These are phyloP conservation scores for Plectropomus leopardus DNA, from an alignment of 2,113 vertebrate genomes.

Conservation along the genomic window DNA sequence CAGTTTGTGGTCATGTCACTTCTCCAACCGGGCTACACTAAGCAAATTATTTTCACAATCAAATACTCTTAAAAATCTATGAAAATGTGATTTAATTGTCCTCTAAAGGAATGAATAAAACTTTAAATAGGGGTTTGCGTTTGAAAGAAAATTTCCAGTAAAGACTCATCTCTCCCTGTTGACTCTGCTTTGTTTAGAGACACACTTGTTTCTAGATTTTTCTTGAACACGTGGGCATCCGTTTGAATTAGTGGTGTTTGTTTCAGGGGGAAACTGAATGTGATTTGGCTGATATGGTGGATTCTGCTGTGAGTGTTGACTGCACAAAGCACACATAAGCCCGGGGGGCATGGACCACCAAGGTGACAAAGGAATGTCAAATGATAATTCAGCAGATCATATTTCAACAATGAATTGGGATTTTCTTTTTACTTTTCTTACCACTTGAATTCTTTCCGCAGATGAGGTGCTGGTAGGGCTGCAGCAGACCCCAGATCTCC, in stretches of 20 bases:
- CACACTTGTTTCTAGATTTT: conserved; percentile 21
- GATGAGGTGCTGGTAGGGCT: conserved; percentile 87
- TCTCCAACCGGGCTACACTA: neutral
- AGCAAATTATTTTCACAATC: neutral
- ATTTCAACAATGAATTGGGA: neutral
- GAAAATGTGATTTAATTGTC: neutral
- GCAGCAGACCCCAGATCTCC: conserved; percentile 87
- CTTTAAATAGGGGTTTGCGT: neutral
- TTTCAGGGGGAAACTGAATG: neutral
- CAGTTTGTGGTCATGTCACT: conserved; percentile 10
- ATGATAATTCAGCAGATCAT: neutral
- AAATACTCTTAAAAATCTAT: neutral
- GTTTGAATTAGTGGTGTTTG: neutral
- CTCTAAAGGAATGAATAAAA: neutral
- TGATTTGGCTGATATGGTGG: neutral
- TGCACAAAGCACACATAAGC: neutral
- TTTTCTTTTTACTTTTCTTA: conserved; percentile 64
- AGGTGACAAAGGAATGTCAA: neutral
- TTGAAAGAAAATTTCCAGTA: neutral
- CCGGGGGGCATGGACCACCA: neutral
- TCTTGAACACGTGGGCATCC: conserved; percentile 1
- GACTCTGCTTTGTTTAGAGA: conserved; percentile 18
- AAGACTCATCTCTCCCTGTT: neutral
- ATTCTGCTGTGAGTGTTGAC: neutral
- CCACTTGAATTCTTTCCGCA: conserved; percentile 88